Evolutionary conservation across 2,113 vertebrate species (phyloP), one percentile per base, ranked within the genome.

Genomic region (Misgurnus mizolepis): DNA sequence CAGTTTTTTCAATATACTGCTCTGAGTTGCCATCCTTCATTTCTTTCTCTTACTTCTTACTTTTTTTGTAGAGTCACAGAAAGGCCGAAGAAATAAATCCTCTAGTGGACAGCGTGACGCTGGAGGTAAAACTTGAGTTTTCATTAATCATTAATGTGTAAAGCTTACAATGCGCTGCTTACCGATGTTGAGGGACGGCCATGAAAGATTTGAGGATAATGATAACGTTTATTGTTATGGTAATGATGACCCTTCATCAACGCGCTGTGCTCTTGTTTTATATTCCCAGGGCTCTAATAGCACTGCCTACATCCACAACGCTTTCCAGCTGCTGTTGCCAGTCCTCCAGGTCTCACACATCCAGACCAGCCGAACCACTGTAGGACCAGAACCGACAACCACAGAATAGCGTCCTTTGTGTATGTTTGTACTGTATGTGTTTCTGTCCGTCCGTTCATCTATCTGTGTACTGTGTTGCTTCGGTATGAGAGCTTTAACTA

Each of bases 31-130:
- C 69, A 72, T 70, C 6, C 58, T 22, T 11, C 0, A 17, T 65
- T 72, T 67, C 4, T 17, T 4, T 62, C n/a, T 27, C 8, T 77
- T 6, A 73, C 22, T 18, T 34, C 62, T 34, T 49, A 5, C 22
- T 14, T 4, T 43, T 14, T 81, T 89, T 87, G 81, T 89, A 99
- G 98, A 93, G 91, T 80, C 93, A 89, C 87, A 93, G 89, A 88
- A 99, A 98, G 86, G 98, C 98, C 34, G 97, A 99, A 86, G 89
- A 93, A 82, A 89, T 99, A 85, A 98, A 94, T 88, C 98, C 98
- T 60, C 89, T 96, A 83, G 91, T 95, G 66, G 90, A 94, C 47
- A 93, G 93, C 41, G 94, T 98, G 77, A 85, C 92, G 40, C 86
- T 95, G 56, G 96, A 99, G 96, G 97, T 98, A 91, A 96, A 91